Evolutionary conservation across 2,888 invertebrate genomes (phyloP), one percentile per base, ranked within the genome.

Genomic region (Drosophila melanosoma): DNA sequence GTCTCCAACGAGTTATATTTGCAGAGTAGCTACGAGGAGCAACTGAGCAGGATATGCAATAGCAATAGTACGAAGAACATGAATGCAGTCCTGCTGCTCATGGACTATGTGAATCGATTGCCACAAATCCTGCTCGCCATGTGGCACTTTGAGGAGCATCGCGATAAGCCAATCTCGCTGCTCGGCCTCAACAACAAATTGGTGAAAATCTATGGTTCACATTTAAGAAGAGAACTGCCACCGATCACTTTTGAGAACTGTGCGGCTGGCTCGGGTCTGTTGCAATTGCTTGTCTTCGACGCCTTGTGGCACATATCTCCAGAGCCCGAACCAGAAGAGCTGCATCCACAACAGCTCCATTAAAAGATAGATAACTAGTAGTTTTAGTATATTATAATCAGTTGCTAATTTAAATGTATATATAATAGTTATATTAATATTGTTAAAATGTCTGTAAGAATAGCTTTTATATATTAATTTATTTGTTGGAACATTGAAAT

Each of bases 211-310:
- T 78, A 76, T 33, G 77, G 61, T 0, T 6, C 42, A 0, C 78
- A 78, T 11, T 17, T 72, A 5, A 54, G 49, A n/a, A 20, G 68
- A 3, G 72, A 81, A 17, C 23, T 78, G 4, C 78, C 78, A 0
- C 81, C 78, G 1, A 81, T 78, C 0, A 72, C 78, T 0, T 81
- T 56, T 17, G 81, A 81, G 11, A 72, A 78, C n/a, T 78, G 78
- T 45, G 64, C 67, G 1, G 72, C 77, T 1, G 81, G 78, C 4
- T 56, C 81, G 0, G 78, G 78, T 8, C 72, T 78, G 0, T 8
- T 78, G 49, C 81, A 78, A 45, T 12, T 78, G 49, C 29, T 81
- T 0, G 64, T 76, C 23, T 78, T 81, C 35, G 78, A 78, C 26
- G 61, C 72, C n/a, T n/a, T 78, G 61, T 78, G 78, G 81, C 42